These are phyloP conservation scores for Polymixis lichenea DNA, from an alignment of 2,888 invertebrate species.

Conservation along the genomic window DNA sequence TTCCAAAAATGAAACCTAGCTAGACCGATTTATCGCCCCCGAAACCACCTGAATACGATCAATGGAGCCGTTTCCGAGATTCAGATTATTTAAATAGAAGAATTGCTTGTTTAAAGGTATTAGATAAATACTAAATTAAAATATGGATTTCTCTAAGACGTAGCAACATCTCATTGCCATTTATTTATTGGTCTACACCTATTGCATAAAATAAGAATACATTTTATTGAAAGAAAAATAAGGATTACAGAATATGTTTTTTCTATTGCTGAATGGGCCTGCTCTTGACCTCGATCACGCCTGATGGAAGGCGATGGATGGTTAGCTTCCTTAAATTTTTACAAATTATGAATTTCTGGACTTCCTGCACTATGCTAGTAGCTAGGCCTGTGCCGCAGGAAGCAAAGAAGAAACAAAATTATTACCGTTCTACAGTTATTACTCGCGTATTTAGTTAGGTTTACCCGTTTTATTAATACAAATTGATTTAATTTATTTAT, in stretches of 20 bases:
- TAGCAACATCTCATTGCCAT: neutral
- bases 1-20: too few species aligned
- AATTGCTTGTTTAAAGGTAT: too few species aligned
- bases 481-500: slow-evolving; percentile 2
- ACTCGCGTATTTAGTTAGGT: neutral
- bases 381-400: neutral
- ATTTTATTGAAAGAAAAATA: neutral
- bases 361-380: neutral
- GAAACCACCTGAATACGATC: too few species aligned
- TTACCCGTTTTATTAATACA: neutral
- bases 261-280: too few species aligned
- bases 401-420: neutral
- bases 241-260: too few species aligned
- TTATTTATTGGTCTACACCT: too few species aligned
- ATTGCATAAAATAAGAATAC: neutral
- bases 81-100: too few species aligned
- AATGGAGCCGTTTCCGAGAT: too few species aligned
- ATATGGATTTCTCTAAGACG: neutral
- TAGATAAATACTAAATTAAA: neutral
- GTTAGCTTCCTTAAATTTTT: neutral
- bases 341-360: neutral
- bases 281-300: too few species aligned
- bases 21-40: too few species aligned
- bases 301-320: too few species aligned
- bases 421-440: slow-evolving; percentile 2